A percentile compares a stretch with the other conserved stretches of the same genome.
Conservation (phyloP, 2,888 invertebrate species). For the Crematogaster levior region DNA sequence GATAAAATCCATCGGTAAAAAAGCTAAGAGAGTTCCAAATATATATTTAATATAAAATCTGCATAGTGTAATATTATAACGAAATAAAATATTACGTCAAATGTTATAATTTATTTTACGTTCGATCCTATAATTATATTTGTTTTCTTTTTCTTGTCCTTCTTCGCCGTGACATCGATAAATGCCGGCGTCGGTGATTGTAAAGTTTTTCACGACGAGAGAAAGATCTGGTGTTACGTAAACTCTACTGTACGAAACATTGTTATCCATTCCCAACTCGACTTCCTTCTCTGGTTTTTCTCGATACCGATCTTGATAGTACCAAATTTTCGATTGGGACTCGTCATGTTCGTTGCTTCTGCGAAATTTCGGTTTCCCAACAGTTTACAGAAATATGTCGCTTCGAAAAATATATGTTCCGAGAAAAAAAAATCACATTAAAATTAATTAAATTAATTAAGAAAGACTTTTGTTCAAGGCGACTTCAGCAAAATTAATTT, state of each 20-base stretch:
- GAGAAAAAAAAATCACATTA: background rate
- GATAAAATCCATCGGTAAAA: too few species aligned
- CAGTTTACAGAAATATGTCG: background rate
- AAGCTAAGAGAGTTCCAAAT: too few species aligned
- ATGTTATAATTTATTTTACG: slow-evolving; percentile 76
- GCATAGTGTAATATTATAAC: background rate
- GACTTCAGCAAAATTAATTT: too few species aligned
- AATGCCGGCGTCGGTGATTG: slow-evolving; percentile 85
- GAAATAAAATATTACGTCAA: background rate
- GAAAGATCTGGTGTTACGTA: slow-evolving; percentile 85
- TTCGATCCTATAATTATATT: slow-evolving; percentile 87
- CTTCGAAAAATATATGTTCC: background rate
- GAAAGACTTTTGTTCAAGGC: background rate
- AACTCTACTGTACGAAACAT: slow-evolving; percentile 85
- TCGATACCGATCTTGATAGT: slow-evolving; percentile 84
- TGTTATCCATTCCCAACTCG: slow-evolving; percentile 86
- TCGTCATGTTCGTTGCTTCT: slow-evolving; percentile 83
- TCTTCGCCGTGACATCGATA: slow-evolving; percentile 86
- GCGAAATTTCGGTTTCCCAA: background rate
- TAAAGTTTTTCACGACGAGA: slow-evolving; percentile 85
- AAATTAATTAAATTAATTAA: slow-evolving; percentile 1
- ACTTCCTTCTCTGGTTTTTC: slow-evolving; percentile 83
- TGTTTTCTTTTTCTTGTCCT: slow-evolving; percentile 83
- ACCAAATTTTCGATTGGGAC: slow-evolving; percentile 86
- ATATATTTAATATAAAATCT: background rate